Percentiles rank a stretch among this genome's conserved stretches.
phyloP scores from a whole-genome alignment of 1,140 invertebrate species.

The Globodera rostochiensis region DNA sequence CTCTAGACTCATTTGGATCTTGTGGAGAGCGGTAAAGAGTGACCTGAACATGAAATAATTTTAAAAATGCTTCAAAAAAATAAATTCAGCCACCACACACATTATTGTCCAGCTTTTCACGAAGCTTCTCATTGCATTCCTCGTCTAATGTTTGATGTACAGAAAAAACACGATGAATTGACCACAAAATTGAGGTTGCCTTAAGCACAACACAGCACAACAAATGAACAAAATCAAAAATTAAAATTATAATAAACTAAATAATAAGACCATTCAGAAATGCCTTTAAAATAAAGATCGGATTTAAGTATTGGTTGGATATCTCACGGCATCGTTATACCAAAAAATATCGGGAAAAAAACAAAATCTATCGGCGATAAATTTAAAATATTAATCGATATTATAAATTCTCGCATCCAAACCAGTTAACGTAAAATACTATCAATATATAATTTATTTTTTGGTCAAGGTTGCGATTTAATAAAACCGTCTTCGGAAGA shows the following conservation, averaged over 20 bases:
- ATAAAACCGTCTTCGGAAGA: too few species aligned
- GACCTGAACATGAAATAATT: not conserved
- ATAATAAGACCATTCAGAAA: too few species aligned
- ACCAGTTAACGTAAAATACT: slow-evolving; percentile 22
- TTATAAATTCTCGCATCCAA: too few species aligned
- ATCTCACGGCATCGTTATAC: not conserved
- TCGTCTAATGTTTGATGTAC: slow-evolving; percentile 65
- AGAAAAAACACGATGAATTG: slow-evolving; percentile 73
- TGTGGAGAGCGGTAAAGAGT: not conserved
- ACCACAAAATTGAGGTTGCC: slow-evolving; percentile 71
- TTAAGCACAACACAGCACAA: slow-evolving; percentile 61
- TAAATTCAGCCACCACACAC: slow-evolving; percentile 2
- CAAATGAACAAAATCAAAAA: slow-evolving; percentile 7
- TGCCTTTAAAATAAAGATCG: too few species aligned
- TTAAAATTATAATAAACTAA: too few species aligned
- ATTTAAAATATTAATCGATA: too few species aligned
- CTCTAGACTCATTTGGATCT: slow-evolving; percentile 1
- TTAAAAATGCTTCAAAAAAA: not conserved
- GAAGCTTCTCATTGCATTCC: slow-evolving; percentile 28
- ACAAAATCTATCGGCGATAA: slow-evolving; percentile 16
- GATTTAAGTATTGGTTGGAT: too few species aligned
- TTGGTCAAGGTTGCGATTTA: too few species aligned
- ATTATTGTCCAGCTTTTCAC: slow-evolving; percentile 9
- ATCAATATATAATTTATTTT: not conserved
- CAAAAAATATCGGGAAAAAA: slow-evolving; percentile 20